These are phyloP conservation scores for Uloborus plumipes DNA, from an alignment of 2,888 invertebrate species.

Conservation along the genomic window DNA sequence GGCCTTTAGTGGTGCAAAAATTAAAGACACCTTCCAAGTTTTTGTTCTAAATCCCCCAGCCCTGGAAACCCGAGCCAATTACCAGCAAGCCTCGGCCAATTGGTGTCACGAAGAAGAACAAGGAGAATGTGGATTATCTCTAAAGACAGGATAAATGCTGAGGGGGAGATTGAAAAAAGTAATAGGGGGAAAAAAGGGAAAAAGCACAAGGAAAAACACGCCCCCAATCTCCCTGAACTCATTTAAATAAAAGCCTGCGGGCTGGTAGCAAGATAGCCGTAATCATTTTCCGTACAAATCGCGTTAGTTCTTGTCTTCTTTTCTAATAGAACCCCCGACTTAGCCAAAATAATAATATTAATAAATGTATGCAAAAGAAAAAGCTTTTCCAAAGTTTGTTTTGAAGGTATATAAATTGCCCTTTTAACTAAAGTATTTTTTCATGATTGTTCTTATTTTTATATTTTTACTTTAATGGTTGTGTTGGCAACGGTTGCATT, in stretches of 20 bases:
- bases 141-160: no score
- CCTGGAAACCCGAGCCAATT: no score
- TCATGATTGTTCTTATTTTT: not conserved
- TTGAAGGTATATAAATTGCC: slow-evolving; percentile 61
- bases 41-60: no score
- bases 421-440: slow-evolving; percentile 42
- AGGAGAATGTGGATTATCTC: no score
- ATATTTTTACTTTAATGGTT: not conserved
- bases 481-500: no score
- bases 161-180: no score
- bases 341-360: slow-evolving; percentile 55
- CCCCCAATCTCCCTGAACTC: slow-evolving; percentile 43
- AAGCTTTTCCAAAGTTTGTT: slow-evolving; percentile 35
- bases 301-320: slow-evolving; percentile 44
- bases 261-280: slow-evolving; percentile 29
- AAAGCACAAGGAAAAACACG: slow-evolving; percentile 16
- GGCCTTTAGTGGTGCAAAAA: no score
- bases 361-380: slow-evolving; percentile 31
- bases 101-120: no score
- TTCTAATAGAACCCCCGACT: slow-evolving; percentile 11
- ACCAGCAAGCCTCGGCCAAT: no score
- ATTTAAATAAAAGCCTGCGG: slow-evolving; percentile 54
- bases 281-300: slow-evolving; percentile 58
- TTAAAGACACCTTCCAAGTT: no score
- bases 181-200: no score